Base-by-base conservation (phyloP, 2,888 invertebrate genomes). In the Tortricodes alternella region DNA sequence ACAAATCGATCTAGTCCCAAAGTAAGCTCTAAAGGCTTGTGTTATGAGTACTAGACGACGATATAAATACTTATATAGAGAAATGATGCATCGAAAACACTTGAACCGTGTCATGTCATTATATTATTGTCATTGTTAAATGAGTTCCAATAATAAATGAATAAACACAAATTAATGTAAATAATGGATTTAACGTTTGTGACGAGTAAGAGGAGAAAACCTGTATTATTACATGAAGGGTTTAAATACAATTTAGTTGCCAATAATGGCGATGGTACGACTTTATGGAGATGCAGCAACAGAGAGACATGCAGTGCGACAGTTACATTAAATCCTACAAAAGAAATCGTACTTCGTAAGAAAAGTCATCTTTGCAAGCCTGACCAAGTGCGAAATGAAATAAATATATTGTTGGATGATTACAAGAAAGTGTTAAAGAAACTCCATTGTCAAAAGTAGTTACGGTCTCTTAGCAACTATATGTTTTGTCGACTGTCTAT, bases 241-340 rank as follows among this genome's bases (percentile, higher is more conserved):
- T 39, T 13, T 39, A 39, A 39, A 39, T 39, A 23, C 39, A 39
- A 39, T 15, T 39, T 39, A 9, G 39, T 39, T 3, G 39, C 23
- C 23, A 39, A 23, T 39, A 39, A 39, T 39, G 23, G 23, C 8
- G 23, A 39, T 23, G 23, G 23, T 13, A 39, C 39, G 13, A 39
- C 21, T 23, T 39, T 39, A 39, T 39, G 24, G 39, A 39, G 39
- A 39, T 39, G 39, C 23, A 23, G 39, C 18, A 37, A 37, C 8
- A 8, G 15, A 16, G 8, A 7, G 6, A 4, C 4, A 6, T 15
- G 8, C 21, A 39, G 23, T 39, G 39, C 39, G 23, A 39, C 23
- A 39, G 13, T 23, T 39, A 39, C 21, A 11, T 13, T 39, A 11
- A 21, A 39, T 13, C 13, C 23, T 1, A 24, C 24, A 24, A 18